Evolutionary conservation across 2,797 vertebrate species (phyloP), one percentile per base, ranked within the genome.

Genomic region (Vultur gryphus): DNA sequence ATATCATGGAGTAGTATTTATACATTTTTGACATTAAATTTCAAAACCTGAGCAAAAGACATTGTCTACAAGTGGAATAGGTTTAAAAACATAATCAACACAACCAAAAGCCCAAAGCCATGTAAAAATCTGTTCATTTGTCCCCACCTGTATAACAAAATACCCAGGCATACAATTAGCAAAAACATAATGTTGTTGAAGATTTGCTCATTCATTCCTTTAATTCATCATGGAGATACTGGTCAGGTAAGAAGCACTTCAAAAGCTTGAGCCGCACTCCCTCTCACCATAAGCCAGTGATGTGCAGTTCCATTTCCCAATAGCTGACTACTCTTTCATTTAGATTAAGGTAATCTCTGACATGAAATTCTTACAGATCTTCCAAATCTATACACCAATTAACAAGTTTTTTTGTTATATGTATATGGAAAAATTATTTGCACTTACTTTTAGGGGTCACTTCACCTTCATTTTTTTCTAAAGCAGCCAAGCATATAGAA

Each of bases 401-500:
- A 83, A 44, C 28, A 62, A 20, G 1, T 1, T 11, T 4, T 52
- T 77, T 39, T 66, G 17, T 58, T 59, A 12, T 5, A 67, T 3
- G 3, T 29, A 33, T 21, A 85, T 8, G 6, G 64, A 44, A 96
- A 43, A 97, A 49, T 29, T 64, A 61, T 35, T 84, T 89, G 18
- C 51, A 96, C 98, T 98, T 95, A 99, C 99, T 98, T 98, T 98
- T 98, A 87, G 96, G 91, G 80, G 96, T 77, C 66, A 86, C 95
- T 91, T 95, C 96, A 76, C 89, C 94, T 94, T 97, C 96, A 16
- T 94, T 97, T 95, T 97, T 98, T 95, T 99, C 98, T 95, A 99
- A 98, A 94, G 98, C 98, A 97, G 98, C 98, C 92, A 98, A 98
- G 97, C 97, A 98, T 7, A 98, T 76, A 51, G 98, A 96, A 61